Conservation (phyloP, 2,113 vertebrate species). For the Conger conger region DNA sequence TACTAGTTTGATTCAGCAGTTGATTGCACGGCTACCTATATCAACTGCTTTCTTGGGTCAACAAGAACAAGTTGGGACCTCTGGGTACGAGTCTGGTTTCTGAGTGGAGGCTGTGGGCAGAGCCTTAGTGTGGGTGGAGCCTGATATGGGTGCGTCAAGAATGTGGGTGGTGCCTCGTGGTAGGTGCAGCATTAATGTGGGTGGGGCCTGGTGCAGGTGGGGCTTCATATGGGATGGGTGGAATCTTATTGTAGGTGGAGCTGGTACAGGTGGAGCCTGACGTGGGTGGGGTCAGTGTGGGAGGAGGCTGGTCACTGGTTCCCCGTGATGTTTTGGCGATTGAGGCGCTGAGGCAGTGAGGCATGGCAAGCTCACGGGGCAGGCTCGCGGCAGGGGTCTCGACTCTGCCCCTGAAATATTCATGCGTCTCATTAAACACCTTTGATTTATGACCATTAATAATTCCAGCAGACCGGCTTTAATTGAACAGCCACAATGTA, state of each 20-base stretch:
- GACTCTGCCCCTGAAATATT: neutral
- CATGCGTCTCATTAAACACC: slow-evolving; percentile 1
- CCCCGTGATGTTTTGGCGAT: neutral
- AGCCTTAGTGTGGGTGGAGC: too few species aligned
- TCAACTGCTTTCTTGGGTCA: too few species aligned
- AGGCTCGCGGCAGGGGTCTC: neutral
- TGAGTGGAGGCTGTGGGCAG: too few species aligned
- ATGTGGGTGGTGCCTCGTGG: too few species aligned
- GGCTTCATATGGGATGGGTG: neutral
- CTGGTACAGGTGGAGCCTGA: neutral
- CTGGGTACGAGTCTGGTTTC: too few species aligned
- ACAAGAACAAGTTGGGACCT: too few species aligned
- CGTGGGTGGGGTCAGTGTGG: neutral
- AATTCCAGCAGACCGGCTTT: neutral
- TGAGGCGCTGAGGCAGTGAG: neutral
- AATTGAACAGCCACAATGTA: neutral
- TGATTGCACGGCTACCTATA: too few species aligned
- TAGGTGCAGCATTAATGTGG: too few species aligned
- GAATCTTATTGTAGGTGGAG: neutral
- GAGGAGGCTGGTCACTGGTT: neutral
- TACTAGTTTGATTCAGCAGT: too few species aligned
- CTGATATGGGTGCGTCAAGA: too few species aligned
- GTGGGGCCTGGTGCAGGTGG: too few species aligned
- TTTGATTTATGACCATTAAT: slow-evolving; percentile 4
- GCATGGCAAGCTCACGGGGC: neutral